Evolutionary conservation across 2,888 invertebrate species (phyloP).

Genomic region (Pyrrhosoma nymphula): DNA sequence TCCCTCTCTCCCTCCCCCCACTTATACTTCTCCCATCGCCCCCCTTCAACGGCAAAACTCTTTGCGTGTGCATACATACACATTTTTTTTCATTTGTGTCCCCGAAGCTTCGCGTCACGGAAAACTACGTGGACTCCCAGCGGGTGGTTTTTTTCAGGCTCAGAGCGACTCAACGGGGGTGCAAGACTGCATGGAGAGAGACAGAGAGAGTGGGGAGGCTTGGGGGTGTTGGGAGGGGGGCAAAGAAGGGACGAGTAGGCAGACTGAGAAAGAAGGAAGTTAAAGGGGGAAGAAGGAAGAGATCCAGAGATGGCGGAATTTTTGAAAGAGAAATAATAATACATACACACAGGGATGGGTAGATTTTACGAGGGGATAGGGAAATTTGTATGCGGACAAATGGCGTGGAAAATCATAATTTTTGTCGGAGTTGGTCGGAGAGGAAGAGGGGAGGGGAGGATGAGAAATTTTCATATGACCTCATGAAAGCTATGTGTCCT

Average conservation of each 20-base stretch:
- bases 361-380: conserved; percentile 36
- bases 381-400: conserved; percentile 39
- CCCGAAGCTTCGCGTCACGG: conserved; percentile 59
- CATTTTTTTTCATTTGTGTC: conserved; percentile 46
- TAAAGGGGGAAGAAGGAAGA: background rate
- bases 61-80: conserved; percentile 48
- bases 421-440: background rate
- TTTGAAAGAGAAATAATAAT: conserved; percentile 6
- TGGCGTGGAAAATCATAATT: conserved; percentile 26
- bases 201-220: background rate
- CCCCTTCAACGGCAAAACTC: background rate
- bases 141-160: conserved; percentile 27
- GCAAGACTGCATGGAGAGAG: background rate
- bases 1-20: background rate
- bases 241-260: background rate
- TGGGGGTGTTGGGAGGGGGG: background rate
- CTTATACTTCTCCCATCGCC: background rate
- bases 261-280: background rate
- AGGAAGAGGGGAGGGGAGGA: background rate
- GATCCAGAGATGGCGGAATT: conserved; percentile 4
- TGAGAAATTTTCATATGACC: conserved; percentile 14
- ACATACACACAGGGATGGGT: background rate
- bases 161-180: conserved; percentile 26
- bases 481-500: conserved; percentile 7
- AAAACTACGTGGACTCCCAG: conserved; percentile 34